Conservation (phyloP, 1,140 invertebrate genomes). For the Diabrotica undecimpunctata region DNA sequence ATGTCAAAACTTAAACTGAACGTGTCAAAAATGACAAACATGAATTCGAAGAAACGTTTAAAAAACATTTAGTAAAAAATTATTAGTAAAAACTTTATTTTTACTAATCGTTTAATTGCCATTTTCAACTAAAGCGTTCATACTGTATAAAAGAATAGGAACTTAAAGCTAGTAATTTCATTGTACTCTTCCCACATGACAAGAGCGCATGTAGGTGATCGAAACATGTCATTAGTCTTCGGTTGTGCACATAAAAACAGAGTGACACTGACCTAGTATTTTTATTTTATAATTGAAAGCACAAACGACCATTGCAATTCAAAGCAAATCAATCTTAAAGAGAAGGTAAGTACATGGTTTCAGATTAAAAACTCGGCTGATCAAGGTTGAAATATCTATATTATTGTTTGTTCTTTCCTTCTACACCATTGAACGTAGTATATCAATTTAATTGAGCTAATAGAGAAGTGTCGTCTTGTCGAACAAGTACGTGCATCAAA, state of each 20-base stretch:
- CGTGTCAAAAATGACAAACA: no score
- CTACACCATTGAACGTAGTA: no score
- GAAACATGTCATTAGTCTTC: neutral
- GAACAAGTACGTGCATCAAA: no score
- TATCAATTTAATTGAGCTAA: no score
- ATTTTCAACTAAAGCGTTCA: no score
- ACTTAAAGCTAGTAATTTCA: neutral
- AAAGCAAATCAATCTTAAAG: neutral
- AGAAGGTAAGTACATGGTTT: neutral
- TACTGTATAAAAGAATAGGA: no score
- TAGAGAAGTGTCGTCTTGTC: no score
- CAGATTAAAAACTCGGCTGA: neutral
- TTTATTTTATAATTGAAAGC: neutral
- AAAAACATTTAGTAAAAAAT: no score
- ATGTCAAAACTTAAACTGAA: no score
- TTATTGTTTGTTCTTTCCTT: neutral
- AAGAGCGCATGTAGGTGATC: neutral
- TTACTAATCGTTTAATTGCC: no score
- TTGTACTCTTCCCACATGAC: neutral
- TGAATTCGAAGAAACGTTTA: no score
- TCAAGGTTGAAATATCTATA: slow-evolving; percentile 2
- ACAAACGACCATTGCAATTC: neutral
- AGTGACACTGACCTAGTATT: slow-evolving; percentile 2
- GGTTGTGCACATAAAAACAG: neutral
- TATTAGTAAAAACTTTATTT: no score